Evolutionary conservation across 2,797 vertebrate species (phyloP).

Genomic region (Spinus olivaceus): DNA sequence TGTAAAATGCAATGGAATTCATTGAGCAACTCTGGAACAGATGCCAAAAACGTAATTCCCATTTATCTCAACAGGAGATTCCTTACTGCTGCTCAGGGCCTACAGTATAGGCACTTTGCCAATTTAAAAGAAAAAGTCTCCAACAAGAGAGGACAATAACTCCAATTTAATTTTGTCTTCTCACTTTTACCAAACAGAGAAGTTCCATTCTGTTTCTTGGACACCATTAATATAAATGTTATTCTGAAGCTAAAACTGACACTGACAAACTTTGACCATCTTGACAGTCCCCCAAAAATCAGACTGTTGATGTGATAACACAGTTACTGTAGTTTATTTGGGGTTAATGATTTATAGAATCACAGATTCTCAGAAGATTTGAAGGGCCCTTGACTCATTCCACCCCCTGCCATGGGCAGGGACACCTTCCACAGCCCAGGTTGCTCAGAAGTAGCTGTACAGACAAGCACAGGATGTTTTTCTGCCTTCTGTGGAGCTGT

Average conservation of each 20-base stretch:
- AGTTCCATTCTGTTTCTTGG: background rate
- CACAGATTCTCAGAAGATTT: background rate
- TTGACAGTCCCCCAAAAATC: background rate
- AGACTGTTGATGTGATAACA: background rate
- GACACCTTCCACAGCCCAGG: background rate
- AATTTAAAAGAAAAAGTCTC: background rate
- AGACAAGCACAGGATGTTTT: background rate
- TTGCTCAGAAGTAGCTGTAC: background rate
- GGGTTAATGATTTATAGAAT: background rate
- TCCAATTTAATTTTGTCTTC: background rate
- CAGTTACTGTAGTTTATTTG: background rate
- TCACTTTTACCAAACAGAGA: background rate
- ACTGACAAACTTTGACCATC: background rate
- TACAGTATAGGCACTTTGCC: accelerated
- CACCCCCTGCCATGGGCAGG: background rate
- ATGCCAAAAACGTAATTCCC: background rate
- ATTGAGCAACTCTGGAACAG: background rate
- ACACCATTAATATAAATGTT: background rate
- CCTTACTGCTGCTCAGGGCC: background rate
- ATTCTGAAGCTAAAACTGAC: background rate
- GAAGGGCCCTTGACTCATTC: background rate
- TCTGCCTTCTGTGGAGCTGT: background rate
- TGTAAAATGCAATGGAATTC: background rate
- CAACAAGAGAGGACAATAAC: background rate
- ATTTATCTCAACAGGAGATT: background rate